Percentiles rank a stretch among this genome's conserved stretches.
These are phyloP conservation scores for Hydrocynus forskahlii DNA, from an alignment of 2,797 vertebrate genomes.

Conservation along the genomic window DNA sequence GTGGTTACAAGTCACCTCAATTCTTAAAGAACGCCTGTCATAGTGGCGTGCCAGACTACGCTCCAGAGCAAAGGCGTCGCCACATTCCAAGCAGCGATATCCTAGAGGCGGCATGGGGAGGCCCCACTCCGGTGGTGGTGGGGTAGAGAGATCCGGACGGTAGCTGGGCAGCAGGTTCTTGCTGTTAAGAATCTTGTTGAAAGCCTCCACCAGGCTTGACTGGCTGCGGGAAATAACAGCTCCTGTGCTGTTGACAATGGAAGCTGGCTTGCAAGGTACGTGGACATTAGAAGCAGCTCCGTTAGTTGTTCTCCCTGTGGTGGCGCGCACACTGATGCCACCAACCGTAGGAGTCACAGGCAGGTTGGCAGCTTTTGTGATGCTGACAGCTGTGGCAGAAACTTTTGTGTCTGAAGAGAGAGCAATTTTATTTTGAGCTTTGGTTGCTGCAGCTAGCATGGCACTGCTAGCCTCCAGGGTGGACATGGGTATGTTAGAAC, in stretches of 20 bases:
- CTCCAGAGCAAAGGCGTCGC: conserved; percentile 92
- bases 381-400: conserved; percentile 80
- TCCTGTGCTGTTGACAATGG: conserved; percentile 82
- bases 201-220: conserved; percentile 93
- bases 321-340: conserved; percentile 74
- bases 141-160: conserved; percentile 87
- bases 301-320: conserved; percentile 83
- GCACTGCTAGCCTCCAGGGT: conserved; percentile 93
- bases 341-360: conserved; percentile 76
- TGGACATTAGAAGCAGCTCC: conserved; percentile 74
- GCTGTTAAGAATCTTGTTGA: conserved; percentile 97
- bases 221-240: conserved; percentile 92
- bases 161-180: conserved; percentile 94
- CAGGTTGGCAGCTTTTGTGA: conserved; percentile 82
- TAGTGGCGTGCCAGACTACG: conserved; percentile 92
- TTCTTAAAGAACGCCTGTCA: conserved; percentile 91
- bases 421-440: conserved; percentile 89
- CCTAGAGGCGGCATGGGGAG: conserved; percentile 75
- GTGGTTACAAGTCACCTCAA: conserved; percentile 98
- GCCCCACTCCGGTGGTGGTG: conserved; percentile 68
- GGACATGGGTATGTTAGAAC: conserved; percentile 82
- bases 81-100: conserved; percentile 94
- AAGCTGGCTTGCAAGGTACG: conserved; percentile 75
- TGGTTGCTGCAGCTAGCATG: conserved; percentile 94
- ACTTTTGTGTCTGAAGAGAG: conserved; percentile 82